phyloP scores from a whole-genome alignment of 2,888 invertebrate species.

The Polydrusus cervinus region DNA sequence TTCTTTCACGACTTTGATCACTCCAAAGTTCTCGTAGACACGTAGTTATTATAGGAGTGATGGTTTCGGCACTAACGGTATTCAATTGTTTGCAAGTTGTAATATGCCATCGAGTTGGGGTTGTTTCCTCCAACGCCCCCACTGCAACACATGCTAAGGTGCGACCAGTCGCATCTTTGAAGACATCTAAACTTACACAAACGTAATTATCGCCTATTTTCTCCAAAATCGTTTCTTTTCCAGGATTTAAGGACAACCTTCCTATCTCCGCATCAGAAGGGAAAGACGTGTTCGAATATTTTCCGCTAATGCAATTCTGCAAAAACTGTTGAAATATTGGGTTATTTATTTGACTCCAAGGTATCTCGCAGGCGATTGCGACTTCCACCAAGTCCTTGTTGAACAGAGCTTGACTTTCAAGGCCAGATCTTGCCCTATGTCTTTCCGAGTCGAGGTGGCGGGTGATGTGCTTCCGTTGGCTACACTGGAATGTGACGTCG shows the following conservation, averaged over 20 bases:
- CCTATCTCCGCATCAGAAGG: not conserved
- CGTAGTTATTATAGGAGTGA: not conserved
- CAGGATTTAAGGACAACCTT: not conserved
- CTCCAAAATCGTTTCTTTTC: not conserved
- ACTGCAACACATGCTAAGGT: not conserved
- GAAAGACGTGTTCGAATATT: not conserved
- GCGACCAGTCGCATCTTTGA: constrained; percentile 57
- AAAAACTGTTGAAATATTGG: not conserved
- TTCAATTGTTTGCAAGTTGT: not conserved
- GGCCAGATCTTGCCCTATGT: not conserved
- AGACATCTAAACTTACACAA: constrained; percentile 61
- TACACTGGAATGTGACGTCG: not conserved
- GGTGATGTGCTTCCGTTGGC: not conserved
- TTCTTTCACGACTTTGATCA: not conserved
- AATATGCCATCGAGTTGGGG: not conserved
- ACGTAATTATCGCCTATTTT: constrained; percentile 56
- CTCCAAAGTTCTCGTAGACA: not conserved
- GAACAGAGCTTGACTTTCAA: not conserved
- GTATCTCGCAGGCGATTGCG: not conserved
- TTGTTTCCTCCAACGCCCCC: not conserved
- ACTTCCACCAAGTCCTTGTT: constrained; percentile 3
- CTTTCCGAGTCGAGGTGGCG: not conserved
- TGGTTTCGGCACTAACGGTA: not conserved
- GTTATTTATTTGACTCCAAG: not conserved
- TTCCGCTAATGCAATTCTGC: not conserved